Percentiles rank a stretch among this genome's conserved stretches.
phyloP scores from a whole-genome alignment of 2,797 vertebrate species.

The Enteromius treurensis region DNA sequence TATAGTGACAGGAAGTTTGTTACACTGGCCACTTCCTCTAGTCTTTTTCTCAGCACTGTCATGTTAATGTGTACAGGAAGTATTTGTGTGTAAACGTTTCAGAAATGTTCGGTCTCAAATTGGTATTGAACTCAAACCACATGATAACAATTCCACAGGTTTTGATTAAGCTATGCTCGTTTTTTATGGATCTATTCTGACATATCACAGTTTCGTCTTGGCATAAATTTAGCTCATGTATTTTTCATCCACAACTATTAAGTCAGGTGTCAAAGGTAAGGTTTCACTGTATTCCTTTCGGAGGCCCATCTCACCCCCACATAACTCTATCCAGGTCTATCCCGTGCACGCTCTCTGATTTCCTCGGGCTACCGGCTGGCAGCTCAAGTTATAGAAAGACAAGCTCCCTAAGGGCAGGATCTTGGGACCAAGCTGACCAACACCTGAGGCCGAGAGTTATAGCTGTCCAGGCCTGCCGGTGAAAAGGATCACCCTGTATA shows the following conservation, averaged over 20 bases:
- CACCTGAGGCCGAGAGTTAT: constrained; percentile 38
- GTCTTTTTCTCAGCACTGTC: background rate
- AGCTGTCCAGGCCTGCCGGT: constrained; percentile 59
- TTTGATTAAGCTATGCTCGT: background rate
- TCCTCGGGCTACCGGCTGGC: constrained; percentile 50
- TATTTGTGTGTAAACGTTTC: background rate
- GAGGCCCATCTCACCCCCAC: constrained; percentile 19
- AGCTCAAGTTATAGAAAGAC: constrained; percentile 58
- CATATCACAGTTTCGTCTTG: constrained; percentile 23
- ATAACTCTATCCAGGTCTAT: constrained; percentile 53
- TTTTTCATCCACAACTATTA: constrained; percentile 53
- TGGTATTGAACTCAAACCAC: background rate
- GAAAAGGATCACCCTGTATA: constrained; percentile 69
- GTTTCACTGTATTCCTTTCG: constrained; percentile 38
- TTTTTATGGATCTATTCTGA: constrained; percentile 11
- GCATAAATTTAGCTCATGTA: constrained; percentile 42
- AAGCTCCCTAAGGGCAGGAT: constrained; percentile 46
- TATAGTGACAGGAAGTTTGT: constrained; percentile 43
- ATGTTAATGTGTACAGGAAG: background rate
- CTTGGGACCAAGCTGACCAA: constrained; percentile 55
- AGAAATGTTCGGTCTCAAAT: background rate
- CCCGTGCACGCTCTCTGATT: constrained; percentile 55
- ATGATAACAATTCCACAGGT: background rate
- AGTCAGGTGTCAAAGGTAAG: constrained; percentile 38
- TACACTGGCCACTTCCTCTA: constrained; percentile 33